Evolutionary conservation across 2,113 vertebrate species (phyloP), one percentile per base, ranked within the genome.

Genomic region (Macroglossus sobrinus): DNA sequence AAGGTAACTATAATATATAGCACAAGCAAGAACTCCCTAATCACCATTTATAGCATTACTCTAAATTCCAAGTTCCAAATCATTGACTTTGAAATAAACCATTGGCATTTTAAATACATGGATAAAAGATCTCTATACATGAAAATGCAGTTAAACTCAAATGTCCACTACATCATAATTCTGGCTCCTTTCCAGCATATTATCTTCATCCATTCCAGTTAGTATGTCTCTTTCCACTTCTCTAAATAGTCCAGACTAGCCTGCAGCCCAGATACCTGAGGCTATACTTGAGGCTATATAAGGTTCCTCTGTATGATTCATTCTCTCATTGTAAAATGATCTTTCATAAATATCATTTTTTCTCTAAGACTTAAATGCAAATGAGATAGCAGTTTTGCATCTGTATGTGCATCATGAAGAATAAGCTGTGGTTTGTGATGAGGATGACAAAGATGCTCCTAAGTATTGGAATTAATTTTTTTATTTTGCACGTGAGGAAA

Each of bases 81-180:
- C 74, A 79, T 57, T 50, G 88, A 40, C 75, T 94, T 74, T 97
- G 89, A 95, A 80, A 75, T 87, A 95, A 90, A 90, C 50, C 18
- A 64, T 85, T 71, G 50, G 76, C 50, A 90, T 90, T 53, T 90
- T 38, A 74, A 88, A 88, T 79, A 22, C 19, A 12, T 6, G 75
- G 75, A 26, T 28, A 86, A 47, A 35, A 43, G 33, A 95, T 69
- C 75, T 94, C 95, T 64, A 75, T 88, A 84, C 91, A 88, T n/a
- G 69, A 91, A 87, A 92, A 90, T 63, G n/a, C 59, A 84, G 69
- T 24, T 78, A 38, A 55, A 53, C 22, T 10, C 79, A 33, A 81
- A 75, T 45, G 35, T 57, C 96, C 43, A 68, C 84, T 59, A 18
- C 45, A 53, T 75, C 74, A 45, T 5, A 33, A 7, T 55, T 43